phyloP scores from a whole-genome alignment of 2,113 vertebrate genomes.

The Hirundichthys speculiger region DNA sequence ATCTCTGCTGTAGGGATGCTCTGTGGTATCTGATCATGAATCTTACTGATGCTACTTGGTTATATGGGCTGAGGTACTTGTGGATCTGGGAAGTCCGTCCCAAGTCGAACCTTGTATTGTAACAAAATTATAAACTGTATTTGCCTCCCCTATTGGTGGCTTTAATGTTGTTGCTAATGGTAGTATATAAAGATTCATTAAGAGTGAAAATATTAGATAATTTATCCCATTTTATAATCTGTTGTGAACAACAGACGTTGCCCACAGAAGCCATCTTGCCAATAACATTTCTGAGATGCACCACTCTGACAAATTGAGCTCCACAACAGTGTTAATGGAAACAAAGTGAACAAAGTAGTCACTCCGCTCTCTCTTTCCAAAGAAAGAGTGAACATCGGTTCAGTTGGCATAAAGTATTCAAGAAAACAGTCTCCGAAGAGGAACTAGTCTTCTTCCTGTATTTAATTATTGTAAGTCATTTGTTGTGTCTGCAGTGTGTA shows the following conservation, averaged over 20 bases:
- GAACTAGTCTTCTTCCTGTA: constrained; percentile 59
- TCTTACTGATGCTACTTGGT: no score
- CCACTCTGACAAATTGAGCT: constrained; percentile 25
- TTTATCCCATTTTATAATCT: no score
- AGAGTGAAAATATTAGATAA: neutral
- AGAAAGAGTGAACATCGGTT: constrained; percentile 50
- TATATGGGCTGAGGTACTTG: no score
- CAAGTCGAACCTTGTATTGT: neutral
- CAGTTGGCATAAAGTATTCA: constrained; percentile 54
- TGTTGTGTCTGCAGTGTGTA: constrained; percentile 65
- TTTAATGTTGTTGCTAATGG: neutral
- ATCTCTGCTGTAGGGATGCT: no score
- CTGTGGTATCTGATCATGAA: no score
- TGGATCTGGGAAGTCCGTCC: no score
- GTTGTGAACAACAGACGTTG: neutral
- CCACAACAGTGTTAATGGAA: constrained; percentile 42
- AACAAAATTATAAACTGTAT: neutral
- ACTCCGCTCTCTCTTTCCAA: constrained; percentile 34
- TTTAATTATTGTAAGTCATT: constrained; percentile 74
- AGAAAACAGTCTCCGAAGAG: constrained; percentile 55
- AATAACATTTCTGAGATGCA: constrained; percentile 23
- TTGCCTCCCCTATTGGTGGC: neutral
- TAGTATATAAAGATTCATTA: constrained; percentile 4
- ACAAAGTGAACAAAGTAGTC: constrained; percentile 57
- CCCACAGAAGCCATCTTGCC: constrained; percentile 12